Percentiles rank a stretch among this genome's conserved stretches.
phyloP scores from a whole-genome alignment of 1,140 invertebrate genomes.

The Lucilia cuprina region DNA sequence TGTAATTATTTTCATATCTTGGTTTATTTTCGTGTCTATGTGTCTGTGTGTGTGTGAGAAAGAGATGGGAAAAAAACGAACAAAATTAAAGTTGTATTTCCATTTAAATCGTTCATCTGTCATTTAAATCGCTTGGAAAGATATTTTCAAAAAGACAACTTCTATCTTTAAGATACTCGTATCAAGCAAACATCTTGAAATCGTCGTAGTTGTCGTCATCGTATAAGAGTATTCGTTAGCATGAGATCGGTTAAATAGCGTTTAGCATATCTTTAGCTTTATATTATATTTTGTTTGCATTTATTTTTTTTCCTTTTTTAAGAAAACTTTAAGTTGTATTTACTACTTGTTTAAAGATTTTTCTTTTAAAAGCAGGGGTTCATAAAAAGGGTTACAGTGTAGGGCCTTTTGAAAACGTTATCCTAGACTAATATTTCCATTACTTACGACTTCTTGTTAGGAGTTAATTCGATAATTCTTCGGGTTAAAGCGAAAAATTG shows the following conservation, averaged over 20 bases:
- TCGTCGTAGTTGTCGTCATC: slow-evolving; percentile 6
- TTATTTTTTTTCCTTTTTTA: background rate
- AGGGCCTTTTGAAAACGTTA: background rate
- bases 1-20: background rate
- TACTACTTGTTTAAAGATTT: background rate
- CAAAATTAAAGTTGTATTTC: background rate
- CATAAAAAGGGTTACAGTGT: too few relatives aligned
- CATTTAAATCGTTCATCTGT: slow-evolving; percentile 26
- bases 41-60: background rate
- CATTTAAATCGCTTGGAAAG: slow-evolving; percentile 25
- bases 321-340: background rate
- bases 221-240: background rate
- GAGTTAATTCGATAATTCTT: too few relatives aligned
- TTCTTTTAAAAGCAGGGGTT: background rate
- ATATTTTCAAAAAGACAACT: slow-evolving; percentile 19
- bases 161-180: background rate
- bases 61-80: background rate
- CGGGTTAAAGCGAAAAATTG: too few relatives aligned
- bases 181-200: slow-evolving; percentile 3
- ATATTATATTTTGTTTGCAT: background rate
- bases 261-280: slow-evolving; percentile 11
- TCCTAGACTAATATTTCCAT: too few relatives aligned
- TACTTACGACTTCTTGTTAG: too few relatives aligned
- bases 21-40: background rate
- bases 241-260: slow-evolving; percentile 13